Percentiles rank a stretch among this genome's conserved stretches.
These are phyloP conservation scores for Scelioninae gen. 1 DNA, from an alignment of 2,888 invertebrate species.

Conservation along the genomic window DNA sequence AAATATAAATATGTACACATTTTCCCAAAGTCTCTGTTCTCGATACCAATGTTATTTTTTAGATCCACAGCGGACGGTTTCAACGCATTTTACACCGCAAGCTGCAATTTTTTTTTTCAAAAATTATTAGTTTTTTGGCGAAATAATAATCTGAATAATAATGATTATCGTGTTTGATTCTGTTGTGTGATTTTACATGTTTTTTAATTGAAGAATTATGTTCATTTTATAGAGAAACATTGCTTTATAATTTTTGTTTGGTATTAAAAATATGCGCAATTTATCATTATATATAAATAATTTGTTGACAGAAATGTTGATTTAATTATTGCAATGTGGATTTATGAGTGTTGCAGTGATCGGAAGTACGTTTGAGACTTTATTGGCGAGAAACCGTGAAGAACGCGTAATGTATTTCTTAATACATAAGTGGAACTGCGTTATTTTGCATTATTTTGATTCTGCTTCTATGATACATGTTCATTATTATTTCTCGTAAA, in stretches of 20 bases:
- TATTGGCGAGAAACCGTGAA: slow-evolving; percentile 30
- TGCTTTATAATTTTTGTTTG: too few relatives aligned
- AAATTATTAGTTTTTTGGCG: too few relatives aligned
- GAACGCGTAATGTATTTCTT: slow-evolving; percentile 14
- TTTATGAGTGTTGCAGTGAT: slow-evolving; percentile 37
- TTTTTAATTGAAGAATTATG: too few relatives aligned
- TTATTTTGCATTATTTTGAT: slow-evolving; percentile 19
- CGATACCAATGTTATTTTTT: slow-evolving; percentile 49
- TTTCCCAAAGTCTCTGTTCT: slow-evolving; percentile 30
- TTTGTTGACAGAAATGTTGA: too few relatives aligned
- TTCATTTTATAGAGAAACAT: too few relatives aligned
- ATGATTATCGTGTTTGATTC: too few relatives aligned
- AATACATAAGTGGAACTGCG: slow-evolving; percentile 8
- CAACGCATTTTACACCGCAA: slow-evolving; percentile 33
- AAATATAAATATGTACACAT: slow-evolving; percentile 24
- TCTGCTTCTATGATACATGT: not conserved
- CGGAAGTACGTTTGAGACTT: slow-evolving; percentile 19
- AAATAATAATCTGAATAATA: too few relatives aligned
- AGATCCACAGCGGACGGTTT: slow-evolving; percentile 56
- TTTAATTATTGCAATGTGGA: slow-evolving; percentile 16
- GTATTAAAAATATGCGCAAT: too few relatives aligned
- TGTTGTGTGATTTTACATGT: too few relatives aligned
- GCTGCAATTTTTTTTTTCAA: slow-evolving; percentile 21
- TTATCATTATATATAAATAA: too few relatives aligned
- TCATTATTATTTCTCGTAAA: not conserved